Evolutionary conservation across 1,140 invertebrate species (phyloP), one percentile per base, ranked within the genome.

Genomic region (Episyrphus balteatus): DNA sequence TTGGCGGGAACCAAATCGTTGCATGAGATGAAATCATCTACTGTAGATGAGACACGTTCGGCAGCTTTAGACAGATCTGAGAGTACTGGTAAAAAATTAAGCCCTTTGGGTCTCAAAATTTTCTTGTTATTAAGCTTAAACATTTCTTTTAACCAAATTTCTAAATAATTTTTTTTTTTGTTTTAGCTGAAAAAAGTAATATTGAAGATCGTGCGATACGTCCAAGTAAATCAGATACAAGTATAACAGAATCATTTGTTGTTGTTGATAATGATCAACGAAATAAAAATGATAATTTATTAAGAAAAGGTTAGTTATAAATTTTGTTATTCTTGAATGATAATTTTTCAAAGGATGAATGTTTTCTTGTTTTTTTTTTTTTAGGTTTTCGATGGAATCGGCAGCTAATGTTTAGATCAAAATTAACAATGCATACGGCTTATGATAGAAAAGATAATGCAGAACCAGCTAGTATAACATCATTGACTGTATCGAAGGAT

Each of bases 391-490:
- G 86, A 54, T 98, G 93, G 94, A 80, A 86, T 65, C 79, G 91
- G 53, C 88, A 94, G 64, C 74, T 98, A 44, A 83, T 96, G 42
- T 92, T 98, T 65, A 78, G 93, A 58, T 93, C 91, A 59, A 96
- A 98, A 73, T 73, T 99, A 49, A 98, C 94, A 13, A 98, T 98
- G 92, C 95, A 99, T 67, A 99, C 95, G 50, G 94, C 95, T 26
- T 99, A 92, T 67, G 92, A 97, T 73, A 75, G 94, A 17, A 89
- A 92, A 62, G 94, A 98, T 71, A 99, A 99, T 76, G 81, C 85
- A 1, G 91, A 94, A 68, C 95, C 95, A 38, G 94, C 95, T 21
- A 91, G 93, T 42, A 89, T 99, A 53, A 98, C 94, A 18, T 84
- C 92, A 38, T 74, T 98, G 15, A 86, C 89, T 15, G 83, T 93